A percentile compares a stretch with the other conserved stretches of the same genome.
Evolutionary conservation across 2,797 vertebrate species (phyloP).

Genomic region (Mionectes olivaceus): DNA sequence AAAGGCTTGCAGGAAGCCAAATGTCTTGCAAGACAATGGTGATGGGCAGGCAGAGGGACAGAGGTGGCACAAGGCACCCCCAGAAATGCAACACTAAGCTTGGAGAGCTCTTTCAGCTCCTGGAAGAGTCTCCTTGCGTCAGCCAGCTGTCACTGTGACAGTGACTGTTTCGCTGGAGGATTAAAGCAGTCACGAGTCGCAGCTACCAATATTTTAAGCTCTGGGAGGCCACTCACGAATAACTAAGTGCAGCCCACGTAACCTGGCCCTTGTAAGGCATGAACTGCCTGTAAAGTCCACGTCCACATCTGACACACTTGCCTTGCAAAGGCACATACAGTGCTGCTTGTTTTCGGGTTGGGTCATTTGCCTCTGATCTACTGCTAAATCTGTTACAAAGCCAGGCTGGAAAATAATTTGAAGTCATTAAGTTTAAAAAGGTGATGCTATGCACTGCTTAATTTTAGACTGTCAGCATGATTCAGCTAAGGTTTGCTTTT

Average conservation of each 20-base stretch:
- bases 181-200: background rate
- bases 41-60: background rate
- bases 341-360: background rate
- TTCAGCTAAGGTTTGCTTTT: conserved; percentile 21
- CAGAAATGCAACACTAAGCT: background rate
- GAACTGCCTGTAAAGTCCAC: background rate
- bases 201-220: background rate
- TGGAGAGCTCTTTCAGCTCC: background rate
- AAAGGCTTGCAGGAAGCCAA: background rate
- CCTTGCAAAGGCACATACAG: conserved; percentile 1
- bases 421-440: background rate
- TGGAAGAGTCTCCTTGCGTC: background rate
- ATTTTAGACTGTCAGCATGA: conserved; percentile 42
- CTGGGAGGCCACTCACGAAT: background rate
- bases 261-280: background rate
- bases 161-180: background rate
- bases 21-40: background rate
- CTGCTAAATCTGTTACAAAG: conserved; percentile 15
- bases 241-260: background rate
- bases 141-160: background rate
- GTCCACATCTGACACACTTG: background rate
- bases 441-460: background rate
- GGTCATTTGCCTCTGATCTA: conserved; percentile 43
- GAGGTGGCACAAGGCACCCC: background rate
- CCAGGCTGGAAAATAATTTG: conserved; percentile 19